Base-by-base conservation (phyloP, 2,888 invertebrate species). In the Clunio marinus region DNA sequence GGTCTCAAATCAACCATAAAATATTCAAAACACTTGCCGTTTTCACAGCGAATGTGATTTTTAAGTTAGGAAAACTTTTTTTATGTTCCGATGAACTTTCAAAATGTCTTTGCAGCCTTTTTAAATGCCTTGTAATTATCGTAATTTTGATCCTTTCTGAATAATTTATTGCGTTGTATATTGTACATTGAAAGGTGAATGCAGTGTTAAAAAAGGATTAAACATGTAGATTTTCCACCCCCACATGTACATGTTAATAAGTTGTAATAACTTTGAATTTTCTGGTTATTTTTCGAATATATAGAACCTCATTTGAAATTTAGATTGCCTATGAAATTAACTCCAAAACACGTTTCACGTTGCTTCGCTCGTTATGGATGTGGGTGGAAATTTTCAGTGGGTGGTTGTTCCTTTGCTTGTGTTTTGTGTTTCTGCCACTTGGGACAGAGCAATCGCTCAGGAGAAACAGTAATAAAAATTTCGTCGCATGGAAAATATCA, bases 231-330 rank as follows among this genome's bases (percentile, higher is more conserved):
- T 66, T 24, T 55, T 55, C 32, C 8, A 8, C 20, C 25, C 37
- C 25, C 45, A 25, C 28, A 25, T 22, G 35, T 66, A 46, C 66
- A 66, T 66, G 51, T n/a, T 66, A 66, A 66, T 66, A 66, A 66
- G 55, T 66, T 66, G 66, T 66, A 66, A 66, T 66, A 66, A 66
- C 66, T 66, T 55, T 51, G 55, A 55, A 66, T 66, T 66, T 66
- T 66, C 66, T 55, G 66, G 66, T 66, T 62, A 37, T 66, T 51
- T 51, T 35, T 51, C 65, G 20, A 51, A 32, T 46, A 17, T 45
- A 27, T 5, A 13, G 25, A 15, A 55, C 1, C 66, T 66, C 46
- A 66, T 66, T 66, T 66, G 66, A 66, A 66, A 66, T 66, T 66
- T 66, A 66, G 66, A 66, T 66, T 63, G 63, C 46, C 25, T 63